Conservation (phyloP, 2,113 vertebrate species). For the Megaceryle maxima region DNA sequence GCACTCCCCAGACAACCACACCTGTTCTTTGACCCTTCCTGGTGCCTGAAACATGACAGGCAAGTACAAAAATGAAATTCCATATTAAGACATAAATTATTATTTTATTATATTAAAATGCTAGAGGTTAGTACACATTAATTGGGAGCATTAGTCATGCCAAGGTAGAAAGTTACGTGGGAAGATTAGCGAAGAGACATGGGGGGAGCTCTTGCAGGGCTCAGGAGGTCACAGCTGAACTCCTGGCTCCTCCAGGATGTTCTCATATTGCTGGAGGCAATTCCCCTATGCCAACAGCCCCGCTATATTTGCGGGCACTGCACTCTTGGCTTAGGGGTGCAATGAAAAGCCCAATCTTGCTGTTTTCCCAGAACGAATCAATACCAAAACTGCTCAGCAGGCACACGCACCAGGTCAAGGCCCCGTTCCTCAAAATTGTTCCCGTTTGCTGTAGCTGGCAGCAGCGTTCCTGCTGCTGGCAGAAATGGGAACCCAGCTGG, state of each 20-base stretch:
- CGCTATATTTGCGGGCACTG: not conserved
- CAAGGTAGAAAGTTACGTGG: not conserved
- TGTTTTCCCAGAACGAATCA: not conserved
- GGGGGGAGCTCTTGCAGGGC: not conserved
- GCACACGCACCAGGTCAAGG: not conserved
- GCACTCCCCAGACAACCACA: not conserved
- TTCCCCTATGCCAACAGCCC: not conserved
- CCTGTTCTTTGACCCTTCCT: constrained; percentile 2
- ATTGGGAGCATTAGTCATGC: not conserved
- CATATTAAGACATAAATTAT: not conserved
- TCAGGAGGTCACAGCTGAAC: not conserved
- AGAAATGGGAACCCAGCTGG: not conserved
- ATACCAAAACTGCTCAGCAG: not conserved
- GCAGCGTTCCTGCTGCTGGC: accelerated
- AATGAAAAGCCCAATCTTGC: not conserved
- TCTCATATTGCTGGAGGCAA: not conserved
- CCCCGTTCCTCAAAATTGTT: not conserved
- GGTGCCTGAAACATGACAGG: not conserved
- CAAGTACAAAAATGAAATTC: constrained; percentile 10
- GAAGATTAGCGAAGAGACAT: not conserved
- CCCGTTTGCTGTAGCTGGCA: accelerated
- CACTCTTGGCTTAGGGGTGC: not conserved
- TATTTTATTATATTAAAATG: constrained; percentile 8
- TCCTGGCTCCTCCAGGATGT: not conserved
- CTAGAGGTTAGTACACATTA: constrained; percentile 3